phyloP scores from a whole-genome alignment of 1,140 invertebrate species.

The Elymnias hypermnestra region DNA sequence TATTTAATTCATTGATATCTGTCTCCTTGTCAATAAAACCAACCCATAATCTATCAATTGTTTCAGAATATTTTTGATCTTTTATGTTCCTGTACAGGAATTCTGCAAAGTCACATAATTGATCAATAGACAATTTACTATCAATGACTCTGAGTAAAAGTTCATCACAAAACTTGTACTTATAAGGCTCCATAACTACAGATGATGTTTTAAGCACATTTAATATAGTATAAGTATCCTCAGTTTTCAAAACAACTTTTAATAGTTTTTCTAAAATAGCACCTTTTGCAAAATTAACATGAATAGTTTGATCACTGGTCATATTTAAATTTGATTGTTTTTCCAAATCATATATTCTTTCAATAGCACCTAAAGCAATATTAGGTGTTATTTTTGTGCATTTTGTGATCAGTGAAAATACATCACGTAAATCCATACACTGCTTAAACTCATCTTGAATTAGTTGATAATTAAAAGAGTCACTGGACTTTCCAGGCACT shows the following conservation, averaged over 20 bases:
- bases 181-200: conserved; percentile 66
- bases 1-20: conserved; percentile 78
- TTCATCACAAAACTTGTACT: conserved; percentile 78
- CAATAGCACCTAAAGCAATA: conserved; percentile 68
- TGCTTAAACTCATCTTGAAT: conserved; percentile 69
- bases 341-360: conserved; percentile 65
- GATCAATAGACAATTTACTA: conserved; percentile 77
- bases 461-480: conserved; percentile 52
- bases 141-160: conserved; percentile 78
- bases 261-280: conserved; percentile 66
- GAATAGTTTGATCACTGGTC: conserved; percentile 31
- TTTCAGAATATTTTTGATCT: conserved; percentile 66
- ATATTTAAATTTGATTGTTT: conserved; percentile 35
- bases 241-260: conserved; percentile 63
- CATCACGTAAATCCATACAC: conserved; percentile 58
- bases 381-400: conserved; percentile 71
- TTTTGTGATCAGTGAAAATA: conserved; percentile 65
- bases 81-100: conserved; percentile 64
- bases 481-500: conserved; percentile 22
- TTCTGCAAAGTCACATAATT: conserved; percentile 78
- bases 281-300: conserved; percentile 62
- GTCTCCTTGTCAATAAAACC: conserved; percentile 78
- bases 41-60: conserved; percentile 82
- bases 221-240: conserved; percentile 65
- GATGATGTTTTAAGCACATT: conserved; percentile 63